Evolutionary conservation across 2,797 vertebrate species (phyloP).

Genomic region (Catharus ustulatus): DNA sequence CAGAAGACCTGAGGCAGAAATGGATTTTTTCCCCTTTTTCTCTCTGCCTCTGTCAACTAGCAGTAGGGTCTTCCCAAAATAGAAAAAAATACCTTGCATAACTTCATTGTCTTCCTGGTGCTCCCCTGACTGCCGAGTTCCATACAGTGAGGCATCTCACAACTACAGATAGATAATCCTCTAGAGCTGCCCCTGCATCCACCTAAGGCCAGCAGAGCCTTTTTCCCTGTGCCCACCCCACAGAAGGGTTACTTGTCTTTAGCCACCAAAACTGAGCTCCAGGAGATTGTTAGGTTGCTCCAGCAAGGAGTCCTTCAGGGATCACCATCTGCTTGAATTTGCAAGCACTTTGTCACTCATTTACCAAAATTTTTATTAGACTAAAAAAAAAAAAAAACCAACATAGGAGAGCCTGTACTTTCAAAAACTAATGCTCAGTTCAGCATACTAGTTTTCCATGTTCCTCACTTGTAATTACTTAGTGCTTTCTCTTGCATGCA

Average conservation of each 20-base stretch:
- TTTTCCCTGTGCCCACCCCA: neutral
- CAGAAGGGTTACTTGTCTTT: neutral
- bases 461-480: neutral
- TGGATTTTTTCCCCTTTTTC: neutral
- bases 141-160: neutral
- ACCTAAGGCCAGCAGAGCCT: neutral
- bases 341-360: neutral
- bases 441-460: neutral
- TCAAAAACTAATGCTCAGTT: neutral
- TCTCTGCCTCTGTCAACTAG: neutral
- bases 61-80: neutral
- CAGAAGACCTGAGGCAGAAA: neutral
- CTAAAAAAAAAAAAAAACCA: neutral
- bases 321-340: neutral
- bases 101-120: neutral
- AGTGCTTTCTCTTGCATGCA: neutral
- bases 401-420: neutral
- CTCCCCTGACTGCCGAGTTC: neutral
- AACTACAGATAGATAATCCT: neutral
- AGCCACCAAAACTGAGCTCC: neutral
- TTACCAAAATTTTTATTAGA: neutral
- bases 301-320: neutral
- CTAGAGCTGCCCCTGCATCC: neutral
- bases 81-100: neutral
- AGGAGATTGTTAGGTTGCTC: neutral